These are phyloP conservation scores for Melanotaenia maccullochi DNA, from an alignment of 2,797 vertebrate genomes.

Conservation along the genomic window DNA sequence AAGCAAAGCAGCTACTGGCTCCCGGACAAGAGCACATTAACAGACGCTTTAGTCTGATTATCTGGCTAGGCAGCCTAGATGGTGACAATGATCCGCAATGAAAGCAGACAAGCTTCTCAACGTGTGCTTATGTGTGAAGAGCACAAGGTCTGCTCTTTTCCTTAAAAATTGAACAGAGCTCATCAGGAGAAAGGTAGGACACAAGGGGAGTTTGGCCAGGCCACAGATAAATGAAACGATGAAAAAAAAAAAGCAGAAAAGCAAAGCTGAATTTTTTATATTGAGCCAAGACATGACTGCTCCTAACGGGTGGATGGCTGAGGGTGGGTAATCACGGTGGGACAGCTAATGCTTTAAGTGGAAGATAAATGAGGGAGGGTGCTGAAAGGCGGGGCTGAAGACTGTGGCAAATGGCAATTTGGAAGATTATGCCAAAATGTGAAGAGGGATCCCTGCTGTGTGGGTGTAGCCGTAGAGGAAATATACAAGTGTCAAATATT, in stretches of 20 bases:
- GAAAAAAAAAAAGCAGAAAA: conserved; percentile 13
- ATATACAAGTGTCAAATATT: conserved; percentile 68
- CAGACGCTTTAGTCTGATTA: conserved; percentile 5
- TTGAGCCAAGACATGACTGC: conserved; percentile 18
- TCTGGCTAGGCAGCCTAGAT: background rate
- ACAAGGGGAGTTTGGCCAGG: conserved; percentile 38
- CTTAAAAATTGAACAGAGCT: conserved; percentile 59
- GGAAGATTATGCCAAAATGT: conserved; percentile 48
- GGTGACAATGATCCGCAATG: conserved; percentile 3
- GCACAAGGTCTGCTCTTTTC: conserved; percentile 17
- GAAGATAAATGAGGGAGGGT: conserved; percentile 66
- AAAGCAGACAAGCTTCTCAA: conserved; percentile 12
- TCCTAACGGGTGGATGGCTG: conserved; percentile 28
- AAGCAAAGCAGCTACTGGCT: background rate
- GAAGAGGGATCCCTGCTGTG: conserved; percentile 53
- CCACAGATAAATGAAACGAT: conserved; percentile 8
- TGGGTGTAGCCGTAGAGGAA: conserved; percentile 53
- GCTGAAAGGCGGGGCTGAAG: conserved; percentile 20
- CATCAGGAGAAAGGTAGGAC: conserved; percentile 61
- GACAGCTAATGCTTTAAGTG: conserved; percentile 57
- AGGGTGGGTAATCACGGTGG: conserved; percentile 51
- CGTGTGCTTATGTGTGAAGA: conserved; percentile 19
- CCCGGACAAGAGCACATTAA: background rate
- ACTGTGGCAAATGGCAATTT: background rate
- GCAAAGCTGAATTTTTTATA: conserved; percentile 39